Conservation (phyloP, 2,888 invertebrate genomes). For the Exephanes ischioxanthus region DNA sequence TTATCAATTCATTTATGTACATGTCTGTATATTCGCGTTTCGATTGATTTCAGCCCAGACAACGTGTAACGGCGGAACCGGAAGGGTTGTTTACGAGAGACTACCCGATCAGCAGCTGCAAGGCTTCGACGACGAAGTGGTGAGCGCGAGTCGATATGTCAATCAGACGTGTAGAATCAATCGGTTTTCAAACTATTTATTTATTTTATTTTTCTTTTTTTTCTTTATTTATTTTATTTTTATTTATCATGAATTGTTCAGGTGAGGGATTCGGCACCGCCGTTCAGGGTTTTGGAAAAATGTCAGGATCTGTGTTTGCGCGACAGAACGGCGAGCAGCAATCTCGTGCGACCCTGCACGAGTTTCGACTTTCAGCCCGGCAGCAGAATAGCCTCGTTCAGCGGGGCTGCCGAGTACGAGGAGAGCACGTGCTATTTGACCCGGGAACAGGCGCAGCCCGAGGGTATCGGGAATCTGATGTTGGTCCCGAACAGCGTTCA, state of each 20-base stretch:
- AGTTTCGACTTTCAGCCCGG: constrained; percentile 97
- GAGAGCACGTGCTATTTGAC: constrained; percentile 95
- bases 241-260: constrained; percentile 76
- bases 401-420: constrained; percentile 92
- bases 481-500: constrained; percentile 95
- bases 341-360: constrained; percentile 93
- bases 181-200: too few relatives aligned
- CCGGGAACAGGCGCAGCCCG: constrained; percentile 93
- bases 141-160: constrained; percentile 84
- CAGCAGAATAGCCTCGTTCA: constrained; percentile 93
- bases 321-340: constrained; percentile 91
- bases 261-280: constrained; percentile 93
- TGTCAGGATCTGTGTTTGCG: constrained; percentile 94
- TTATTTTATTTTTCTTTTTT: background rate
- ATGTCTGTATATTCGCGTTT: background rate
- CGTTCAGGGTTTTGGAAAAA: constrained; percentile 94
- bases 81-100: constrained; percentile 94
- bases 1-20: background rate
- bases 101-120: constrained; percentile 95
- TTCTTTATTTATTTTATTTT: constrained; percentile 6
- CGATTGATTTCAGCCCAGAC: constrained; percentile 90
- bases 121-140: constrained; percentile 95
- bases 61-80: constrained; percentile 95
- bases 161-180: background rate
- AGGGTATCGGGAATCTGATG: constrained; percentile 95